These are phyloP conservation scores for Desoria tigrina DNA, from an alignment of 2,888 invertebrate genomes.

Conservation along the genomic window DNA sequence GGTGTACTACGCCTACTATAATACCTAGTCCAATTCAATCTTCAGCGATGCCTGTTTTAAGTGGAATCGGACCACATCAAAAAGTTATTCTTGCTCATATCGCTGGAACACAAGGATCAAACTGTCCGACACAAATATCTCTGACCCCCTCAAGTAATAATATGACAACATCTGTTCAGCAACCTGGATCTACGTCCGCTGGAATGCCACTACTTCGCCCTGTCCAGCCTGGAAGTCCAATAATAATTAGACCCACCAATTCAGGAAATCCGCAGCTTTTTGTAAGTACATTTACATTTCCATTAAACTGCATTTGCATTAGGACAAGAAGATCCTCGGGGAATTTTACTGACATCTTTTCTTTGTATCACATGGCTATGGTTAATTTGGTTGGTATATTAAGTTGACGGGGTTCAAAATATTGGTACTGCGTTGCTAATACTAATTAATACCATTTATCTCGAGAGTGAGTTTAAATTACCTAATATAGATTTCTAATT, in stretches of 20 bases:
- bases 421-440: too few relatives aligned
- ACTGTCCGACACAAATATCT: constrained; percentile 31
- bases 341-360: too few relatives aligned
- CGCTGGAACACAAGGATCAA: constrained; percentile 35
- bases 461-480: not conserved
- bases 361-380: too few relatives aligned
- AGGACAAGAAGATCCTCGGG: too few relatives aligned
- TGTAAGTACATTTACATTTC: not conserved
- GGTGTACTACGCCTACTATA: constrained; percentile 46
- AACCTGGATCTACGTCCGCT: constrained; percentile 21
- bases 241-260: constrained; percentile 46
- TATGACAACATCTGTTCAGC: constrained; percentile 16
- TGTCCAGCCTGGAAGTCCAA: constrained; percentile 51
- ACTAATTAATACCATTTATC: not conserved
- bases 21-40: constrained; percentile 37
- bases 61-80: constrained; percentile 47
- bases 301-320: not conserved
- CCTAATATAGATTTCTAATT: constrained; percentile 22
- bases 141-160: constrained; percentile 1
- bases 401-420: too few relatives aligned
- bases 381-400: too few relatives aligned
- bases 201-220: constrained; percentile 48
- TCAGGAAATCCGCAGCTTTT: not conserved
- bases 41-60: constrained; percentile 34
- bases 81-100: constrained; percentile 52